Conservation (phyloP, 2,888 invertebrate species). For the Dryobotodes eremita region DNA sequence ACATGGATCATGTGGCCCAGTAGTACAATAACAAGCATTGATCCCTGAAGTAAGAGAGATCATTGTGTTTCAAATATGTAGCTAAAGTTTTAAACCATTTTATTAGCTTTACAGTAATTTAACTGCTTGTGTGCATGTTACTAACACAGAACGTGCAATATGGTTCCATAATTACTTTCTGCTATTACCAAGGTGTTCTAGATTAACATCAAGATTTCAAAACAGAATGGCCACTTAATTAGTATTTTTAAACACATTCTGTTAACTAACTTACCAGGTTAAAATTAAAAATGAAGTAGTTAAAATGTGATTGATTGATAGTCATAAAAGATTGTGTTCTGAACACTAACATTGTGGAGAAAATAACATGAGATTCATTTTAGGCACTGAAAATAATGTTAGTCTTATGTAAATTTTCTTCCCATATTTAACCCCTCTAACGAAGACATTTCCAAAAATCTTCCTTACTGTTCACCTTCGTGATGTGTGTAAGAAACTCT, state of each 20-base stretch:
- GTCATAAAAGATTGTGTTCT: neutral
- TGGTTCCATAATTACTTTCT: constrained; percentile 29
- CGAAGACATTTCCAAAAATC: neutral
- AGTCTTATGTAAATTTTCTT: neutral
- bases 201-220: constrained; percentile 23
- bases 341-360: neutral
- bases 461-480: too few species aligned
- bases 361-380: neutral
- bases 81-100: neutral
- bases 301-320: neutral
- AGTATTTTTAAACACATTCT: constrained; percentile 18
- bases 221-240: constrained; percentile 27
- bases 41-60: neutral
- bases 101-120: constrained; percentile 2
- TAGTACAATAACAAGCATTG: constrained; percentile 3
- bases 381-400: neutral
- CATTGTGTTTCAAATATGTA: neutral
- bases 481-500: neutral
- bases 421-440: neutral
- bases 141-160: constrained; percentile 16
- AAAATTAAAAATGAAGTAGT: neutral
- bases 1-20: neutral
- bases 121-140: constrained; percentile 1
- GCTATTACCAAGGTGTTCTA: constrained; percentile 17
- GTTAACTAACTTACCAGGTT: neutral